These are phyloP conservation scores for Tolmerus cingulatus DNA, from an alignment of 2,888 invertebrate species.

Conservation along the genomic window DNA sequence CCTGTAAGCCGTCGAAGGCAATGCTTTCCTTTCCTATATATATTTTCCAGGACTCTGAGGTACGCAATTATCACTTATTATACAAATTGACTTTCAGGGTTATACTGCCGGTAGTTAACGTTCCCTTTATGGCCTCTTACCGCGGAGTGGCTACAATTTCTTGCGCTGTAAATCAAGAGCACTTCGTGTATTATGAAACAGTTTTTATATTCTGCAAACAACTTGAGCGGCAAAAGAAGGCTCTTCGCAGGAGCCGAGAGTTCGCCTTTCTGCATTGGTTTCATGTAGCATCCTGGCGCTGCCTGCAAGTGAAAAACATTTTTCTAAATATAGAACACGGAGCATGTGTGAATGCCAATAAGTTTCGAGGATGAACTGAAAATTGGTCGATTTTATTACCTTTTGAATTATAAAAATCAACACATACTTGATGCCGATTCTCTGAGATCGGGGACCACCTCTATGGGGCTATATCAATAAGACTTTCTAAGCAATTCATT, in stretches of 20 bases:
- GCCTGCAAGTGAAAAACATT: not conserved
- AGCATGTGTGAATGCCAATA: not conserved
- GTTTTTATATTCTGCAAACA: not conserved
- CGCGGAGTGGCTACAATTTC: not conserved
- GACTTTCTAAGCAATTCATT: not conserved
- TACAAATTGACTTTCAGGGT: not conserved
- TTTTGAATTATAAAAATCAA: not conserved
- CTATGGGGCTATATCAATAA: not conserved
- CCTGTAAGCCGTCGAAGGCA: not conserved
- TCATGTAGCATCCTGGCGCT: not conserved
- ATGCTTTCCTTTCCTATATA: not conserved
- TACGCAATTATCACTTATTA: not conserved
- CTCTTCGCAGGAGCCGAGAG: not conserved
- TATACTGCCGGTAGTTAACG: not conserved
- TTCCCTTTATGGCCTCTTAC: not conserved
- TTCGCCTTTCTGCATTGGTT: not conserved
- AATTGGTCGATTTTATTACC: constrained; percentile 14
- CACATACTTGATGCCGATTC: not conserved
- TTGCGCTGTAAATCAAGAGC: not conserved
- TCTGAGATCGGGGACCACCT: no score
- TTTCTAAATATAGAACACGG: not conserved
- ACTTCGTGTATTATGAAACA: not conserved
- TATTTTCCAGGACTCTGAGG: not conserved
- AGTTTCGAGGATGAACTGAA: constrained; percentile 6
- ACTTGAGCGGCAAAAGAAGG: not conserved